phyloP scores from a whole-genome alignment of 2,113 vertebrate genomes.

The Hypanus sabinus region DNA sequence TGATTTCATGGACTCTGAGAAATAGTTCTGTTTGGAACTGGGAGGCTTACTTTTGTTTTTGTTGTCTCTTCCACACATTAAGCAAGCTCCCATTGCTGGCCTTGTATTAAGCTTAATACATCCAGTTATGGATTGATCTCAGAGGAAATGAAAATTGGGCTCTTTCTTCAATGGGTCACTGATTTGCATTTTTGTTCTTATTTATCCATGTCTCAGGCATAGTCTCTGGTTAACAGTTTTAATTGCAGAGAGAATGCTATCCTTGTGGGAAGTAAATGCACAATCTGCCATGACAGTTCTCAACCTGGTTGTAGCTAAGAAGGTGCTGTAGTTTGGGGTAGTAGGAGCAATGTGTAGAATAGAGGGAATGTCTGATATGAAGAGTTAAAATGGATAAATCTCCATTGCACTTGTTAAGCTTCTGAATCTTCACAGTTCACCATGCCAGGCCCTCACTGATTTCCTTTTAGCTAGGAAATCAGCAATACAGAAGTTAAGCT shows the following conservation, averaged over 20 bases:
- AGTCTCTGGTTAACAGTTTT: background rate
- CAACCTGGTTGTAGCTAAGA: background rate
- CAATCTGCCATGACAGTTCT: background rate
- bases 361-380: too few relatives aligned
- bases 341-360: too few relatives aligned
- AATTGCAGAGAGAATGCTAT: background rate
- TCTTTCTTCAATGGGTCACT: background rate
- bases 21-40: background rate
- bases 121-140: too few relatives aligned
- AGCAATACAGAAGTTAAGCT: slow-evolving; percentile 61
- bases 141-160: background rate
- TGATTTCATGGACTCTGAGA: background rate
- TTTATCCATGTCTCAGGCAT: background rate
- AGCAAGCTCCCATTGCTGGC: too few relatives aligned
- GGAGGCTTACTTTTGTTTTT: background rate
- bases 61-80: background rate
- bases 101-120: too few relatives aligned
- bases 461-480: slow-evolving; percentile 85
- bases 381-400: too few relatives aligned
- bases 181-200: background rate
- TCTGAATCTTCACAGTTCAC: slow-evolving; percentile 66
- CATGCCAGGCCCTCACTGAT: slow-evolving; percentile 79
- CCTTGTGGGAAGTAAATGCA: background rate
- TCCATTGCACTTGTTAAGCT: too few relatives aligned
- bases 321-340: background rate